phyloP scores from a whole-genome alignment of 2,888 invertebrate species.

The Cantharis flavilabris region DNA sequence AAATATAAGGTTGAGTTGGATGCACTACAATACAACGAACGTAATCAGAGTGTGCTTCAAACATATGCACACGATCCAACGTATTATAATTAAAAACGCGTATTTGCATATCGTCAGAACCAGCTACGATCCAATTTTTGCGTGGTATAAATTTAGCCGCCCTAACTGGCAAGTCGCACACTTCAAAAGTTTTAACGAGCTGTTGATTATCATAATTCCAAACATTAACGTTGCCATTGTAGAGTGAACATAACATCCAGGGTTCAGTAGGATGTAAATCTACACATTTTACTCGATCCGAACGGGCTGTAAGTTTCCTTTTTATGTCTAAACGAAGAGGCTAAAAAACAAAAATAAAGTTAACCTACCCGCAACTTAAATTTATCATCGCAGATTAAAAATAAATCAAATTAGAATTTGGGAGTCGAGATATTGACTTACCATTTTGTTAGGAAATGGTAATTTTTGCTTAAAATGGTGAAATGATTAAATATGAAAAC shows the following conservation, averaged over 20 bases:
- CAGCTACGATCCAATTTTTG: slow-evolving; percentile 98
- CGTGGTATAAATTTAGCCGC: slow-evolving; percentile 95
- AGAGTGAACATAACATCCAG: slow-evolving; percentile 97
- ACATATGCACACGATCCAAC: slow-evolving; percentile 90
- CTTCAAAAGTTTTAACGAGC: slow-evolving; percentile 87
- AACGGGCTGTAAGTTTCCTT: slow-evolving; percentile 94
- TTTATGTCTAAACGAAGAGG: slow-evolving; percentile 97
- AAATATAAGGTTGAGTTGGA: slow-evolving; percentile 94
- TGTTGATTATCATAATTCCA: slow-evolving; percentile 98
- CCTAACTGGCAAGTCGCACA: slow-evolving; percentile 95
- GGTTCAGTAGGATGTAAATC: slow-evolving; percentile 98
- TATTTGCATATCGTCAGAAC: slow-evolving; percentile 95
- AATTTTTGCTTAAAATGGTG: background rate
- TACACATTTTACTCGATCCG: slow-evolving; percentile 97
- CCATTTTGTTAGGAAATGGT: slow-evolving; percentile 33
- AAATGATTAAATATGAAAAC: slow-evolving; percentile 30
- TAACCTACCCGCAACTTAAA: background rate
- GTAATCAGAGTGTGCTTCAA: slow-evolving; percentile 99
- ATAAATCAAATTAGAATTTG: background rate
- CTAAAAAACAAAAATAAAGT: slow-evolving; percentile 57
- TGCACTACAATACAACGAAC: slow-evolving; percentile 95
- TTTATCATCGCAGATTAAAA: background rate
- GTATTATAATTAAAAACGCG: slow-evolving; percentile 99
- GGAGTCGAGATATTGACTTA: slow-evolving; percentile 8
- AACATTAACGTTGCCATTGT: slow-evolving; percentile 98